Evolutionary conservation across 2,797 vertebrate genomes (phyloP).

Genomic region (Scomberomorus guttatus): DNA sequence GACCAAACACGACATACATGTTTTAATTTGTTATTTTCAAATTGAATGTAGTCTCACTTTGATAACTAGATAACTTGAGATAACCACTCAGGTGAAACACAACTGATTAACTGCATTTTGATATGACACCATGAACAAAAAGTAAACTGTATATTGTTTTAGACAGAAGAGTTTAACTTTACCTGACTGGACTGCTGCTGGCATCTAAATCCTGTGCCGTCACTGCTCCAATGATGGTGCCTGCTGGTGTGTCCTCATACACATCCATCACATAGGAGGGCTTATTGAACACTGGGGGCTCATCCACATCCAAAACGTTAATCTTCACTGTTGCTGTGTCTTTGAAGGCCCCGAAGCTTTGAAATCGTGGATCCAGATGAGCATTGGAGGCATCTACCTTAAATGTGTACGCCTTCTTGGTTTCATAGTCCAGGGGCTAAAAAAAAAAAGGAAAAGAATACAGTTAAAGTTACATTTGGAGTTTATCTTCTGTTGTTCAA

Average conservation of each 20-base stretch:
- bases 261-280: slow-evolving; percentile 95
- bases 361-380: slow-evolving; percentile 94
- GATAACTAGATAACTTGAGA: background rate
- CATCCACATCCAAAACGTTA: slow-evolving; percentile 95
- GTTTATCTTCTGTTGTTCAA: slow-evolving; percentile 2
- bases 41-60: background rate
- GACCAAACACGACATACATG: background rate
- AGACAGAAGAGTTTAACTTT: slow-evolving; percentile 62
- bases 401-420: slow-evolving; percentile 97
- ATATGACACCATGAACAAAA: background rate
- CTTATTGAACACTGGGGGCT: slow-evolving; percentile 97
- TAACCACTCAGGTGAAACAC: background rate
- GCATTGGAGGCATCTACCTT: slow-evolving; percentile 96
- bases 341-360: slow-evolving; percentile 95
- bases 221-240: slow-evolving; percentile 96
- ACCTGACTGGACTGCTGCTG: slow-evolving; percentile 94
- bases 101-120: background rate
- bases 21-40: background rate
- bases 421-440: slow-evolving; percentile 96
- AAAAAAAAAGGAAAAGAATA: background rate
- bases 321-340: slow-evolving; percentile 98
- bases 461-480: background rate
- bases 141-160: background rate
- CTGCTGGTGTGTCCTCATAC: slow-evolving; percentile 94
- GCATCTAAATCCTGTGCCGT: slow-evolving; percentile 97